Evolutionary conservation across 92 coral and sea anemone genomes (phyloP), one percentile per base, ranked within the genome.

Genomic region (Bergia sp.): DNA sequence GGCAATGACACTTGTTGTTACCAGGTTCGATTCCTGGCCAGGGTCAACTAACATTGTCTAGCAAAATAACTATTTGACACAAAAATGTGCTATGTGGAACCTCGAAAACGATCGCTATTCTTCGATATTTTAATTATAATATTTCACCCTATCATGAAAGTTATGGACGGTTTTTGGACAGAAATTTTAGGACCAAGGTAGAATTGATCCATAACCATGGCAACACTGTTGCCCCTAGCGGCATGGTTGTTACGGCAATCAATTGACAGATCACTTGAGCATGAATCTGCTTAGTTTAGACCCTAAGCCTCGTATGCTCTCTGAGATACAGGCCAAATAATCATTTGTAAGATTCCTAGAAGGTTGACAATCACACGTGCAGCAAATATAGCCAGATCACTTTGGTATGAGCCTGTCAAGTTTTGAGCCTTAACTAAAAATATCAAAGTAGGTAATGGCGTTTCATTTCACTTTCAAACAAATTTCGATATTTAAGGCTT

Each of bases 1-100:
- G 79, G 79, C 45, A 75, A 40, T 29, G 44, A 75, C 79, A 75
- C 36, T 9, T 16, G 20, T 37, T 75, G 79, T 75, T 37, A 75
- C 79, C 79, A 75, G 79, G 79, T 38, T 75, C 50, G 79, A 75
- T 75, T 75, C 79, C 79, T 75, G 79, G 79, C 1, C 79, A 75
- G 45, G 79, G 79, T 75, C 1, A 75, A 75, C 3, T 38, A 75
- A 75, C 20, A 74, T 74, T 74, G 79, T 74, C 79, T 74, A 15
- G 79, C 79, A 74, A 74, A 74, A 74, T 50, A 74, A 15, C 20
- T 74, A 29, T 73, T 73, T 64, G 71, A 64, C 71, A 64, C 71
- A 64, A 4, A 64, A 64, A 64, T 64, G 71, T 64, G 1, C 71
- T 64, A 64, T 64, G 1, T 64, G 71, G 71, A 64, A 64, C 71